These are phyloP conservation scores for Cynodonichthys magdalenae DNA, from an alignment of 2,797 vertebrate genomes.

Conservation along the genomic window DNA sequence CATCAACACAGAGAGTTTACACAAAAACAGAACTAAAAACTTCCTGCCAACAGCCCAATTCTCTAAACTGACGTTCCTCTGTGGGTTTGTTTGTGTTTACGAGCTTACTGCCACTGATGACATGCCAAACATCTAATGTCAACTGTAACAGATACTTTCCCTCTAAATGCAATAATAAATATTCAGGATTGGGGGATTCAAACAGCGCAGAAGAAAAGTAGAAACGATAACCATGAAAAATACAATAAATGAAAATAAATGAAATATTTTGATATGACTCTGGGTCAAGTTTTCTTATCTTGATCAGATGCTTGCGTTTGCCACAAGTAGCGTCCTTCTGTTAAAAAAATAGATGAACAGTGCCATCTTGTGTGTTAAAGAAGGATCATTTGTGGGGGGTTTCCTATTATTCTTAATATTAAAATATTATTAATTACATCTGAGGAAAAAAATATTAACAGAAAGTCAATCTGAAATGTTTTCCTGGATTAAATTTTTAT, in stretches of 20 bases:
- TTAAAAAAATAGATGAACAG: slow-evolving; percentile 41
- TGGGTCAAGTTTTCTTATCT: slow-evolving; percentile 7
- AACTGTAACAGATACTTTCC: slow-evolving; percentile 19
- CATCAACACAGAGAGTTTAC: slow-evolving; percentile 59
- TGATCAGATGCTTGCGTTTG: not conserved
- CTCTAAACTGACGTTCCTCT: slow-evolving; percentile 37
- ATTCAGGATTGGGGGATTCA: slow-evolving; percentile 5
- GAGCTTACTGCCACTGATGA: slow-evolving; percentile 36
- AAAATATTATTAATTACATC: not conserved
- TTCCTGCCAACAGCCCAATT: slow-evolving; percentile 51
- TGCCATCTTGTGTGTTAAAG: slow-evolving; percentile 60
- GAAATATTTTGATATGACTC: not conserved
- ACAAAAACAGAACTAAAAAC: slow-evolving; percentile 48
- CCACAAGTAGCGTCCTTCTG: not conserved
- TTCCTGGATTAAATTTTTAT: too few species aligned
- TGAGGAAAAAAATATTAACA: too few species aligned
- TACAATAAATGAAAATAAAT: too few species aligned
- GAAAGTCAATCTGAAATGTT: too few species aligned
- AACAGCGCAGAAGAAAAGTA: not conserved
- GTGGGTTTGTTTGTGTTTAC: slow-evolving; percentile 64
- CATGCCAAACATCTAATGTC: slow-evolving; percentile 25
- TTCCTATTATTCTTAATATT: not conserved
- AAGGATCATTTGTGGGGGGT: not conserved
- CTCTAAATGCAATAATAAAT: slow-evolving; percentile 27
- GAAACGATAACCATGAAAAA: not conserved